Evolutionary conservation across 2,797 vertebrate genomes (phyloP).

Genomic region (Neosilurus hyrtlii): DNA sequence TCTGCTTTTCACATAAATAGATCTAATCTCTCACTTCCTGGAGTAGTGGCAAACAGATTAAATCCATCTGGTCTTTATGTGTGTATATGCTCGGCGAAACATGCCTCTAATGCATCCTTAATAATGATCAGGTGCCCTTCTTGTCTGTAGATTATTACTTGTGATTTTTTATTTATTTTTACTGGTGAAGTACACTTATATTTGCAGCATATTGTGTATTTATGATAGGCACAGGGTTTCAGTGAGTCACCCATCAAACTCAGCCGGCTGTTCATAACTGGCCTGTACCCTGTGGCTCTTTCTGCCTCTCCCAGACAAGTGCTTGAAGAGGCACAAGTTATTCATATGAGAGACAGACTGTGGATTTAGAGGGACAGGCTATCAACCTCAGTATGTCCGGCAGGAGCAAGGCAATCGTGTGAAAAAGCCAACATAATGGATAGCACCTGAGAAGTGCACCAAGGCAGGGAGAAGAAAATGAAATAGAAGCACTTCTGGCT

Average conservation of each 20-base stretch:
- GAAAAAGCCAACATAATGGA: slow-evolving; percentile 67
- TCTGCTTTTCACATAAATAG: slow-evolving; percentile 58
- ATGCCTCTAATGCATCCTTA: slow-evolving; percentile 42
- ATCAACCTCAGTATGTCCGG: slow-evolving; percentile 57
- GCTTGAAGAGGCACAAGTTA: slow-evolving; percentile 58
- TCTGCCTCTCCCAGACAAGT: slow-evolving; percentile 59
- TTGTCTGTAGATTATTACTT: background rate
- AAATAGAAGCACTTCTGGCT: slow-evolving; percentile 58
- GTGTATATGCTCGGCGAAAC: slow-evolving; percentile 19
- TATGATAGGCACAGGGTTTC: slow-evolving; percentile 35
- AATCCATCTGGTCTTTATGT: slow-evolving; percentile 51
- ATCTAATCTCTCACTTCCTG: slow-evolving; percentile 63
- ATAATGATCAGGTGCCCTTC: slow-evolving; percentile 8
- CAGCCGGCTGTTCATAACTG: slow-evolving; percentile 42
- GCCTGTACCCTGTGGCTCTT: slow-evolving; percentile 41
- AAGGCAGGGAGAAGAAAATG: slow-evolving; percentile 63
- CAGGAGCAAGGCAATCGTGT: slow-evolving; percentile 49
- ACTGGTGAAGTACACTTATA: background rate
- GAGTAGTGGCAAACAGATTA: slow-evolving; percentile 52
- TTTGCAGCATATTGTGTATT: slow-evolving; percentile 37
- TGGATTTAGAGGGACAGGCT: slow-evolving; percentile 66
- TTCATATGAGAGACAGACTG: slow-evolving; percentile 42
- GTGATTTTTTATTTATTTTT: background rate
- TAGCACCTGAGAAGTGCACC: slow-evolving; percentile 58
- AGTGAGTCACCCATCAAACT: slow-evolving; percentile 45